phyloP scores from a whole-genome alignment of 2,797 vertebrate genomes.

The Hippocampus kuda region DNA sequence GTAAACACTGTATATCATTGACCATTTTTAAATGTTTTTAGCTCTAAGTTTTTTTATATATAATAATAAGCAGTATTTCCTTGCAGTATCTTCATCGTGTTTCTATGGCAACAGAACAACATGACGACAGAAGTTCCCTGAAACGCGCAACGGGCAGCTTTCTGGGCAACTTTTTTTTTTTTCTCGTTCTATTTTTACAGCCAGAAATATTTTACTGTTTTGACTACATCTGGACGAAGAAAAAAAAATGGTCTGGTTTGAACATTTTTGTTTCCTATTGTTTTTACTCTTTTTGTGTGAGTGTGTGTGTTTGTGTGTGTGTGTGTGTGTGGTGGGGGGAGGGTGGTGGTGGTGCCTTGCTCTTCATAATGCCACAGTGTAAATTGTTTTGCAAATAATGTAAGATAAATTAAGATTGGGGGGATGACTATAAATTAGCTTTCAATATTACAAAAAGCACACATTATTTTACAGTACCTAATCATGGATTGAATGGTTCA shows the following conservation, averaged over 20 bases:
- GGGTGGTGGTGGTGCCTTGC: too few species aligned
- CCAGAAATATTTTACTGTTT: too few species aligned
- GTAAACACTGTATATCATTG: too few species aligned
- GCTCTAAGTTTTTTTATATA: neutral
- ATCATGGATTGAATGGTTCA: neutral
- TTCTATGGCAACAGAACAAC: constrained; percentile 3
- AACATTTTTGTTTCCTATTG: too few species aligned
- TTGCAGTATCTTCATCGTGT: neutral
- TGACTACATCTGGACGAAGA: neutral
- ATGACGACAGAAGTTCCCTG: neutral
- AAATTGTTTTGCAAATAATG: neutral
- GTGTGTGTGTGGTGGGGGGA: neutral
- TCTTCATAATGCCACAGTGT: neutral
- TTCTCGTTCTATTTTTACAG: neutral
- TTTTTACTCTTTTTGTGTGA: neutral
- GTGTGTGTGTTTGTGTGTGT: too few species aligned
- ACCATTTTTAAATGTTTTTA: neutral
- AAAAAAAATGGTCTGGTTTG: constrained; percentile 3
- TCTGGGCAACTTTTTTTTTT: neutral
- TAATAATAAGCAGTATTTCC: neutral
- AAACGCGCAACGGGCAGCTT: neutral
- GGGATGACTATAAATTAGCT: neutral
- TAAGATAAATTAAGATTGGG: neutral
- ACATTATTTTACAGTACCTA: neutral
- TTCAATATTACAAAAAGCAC: neutral